phyloP scores from a whole-genome alignment of 2,888 invertebrate species.

The Poecilobothrus nobilitatus region DNA sequence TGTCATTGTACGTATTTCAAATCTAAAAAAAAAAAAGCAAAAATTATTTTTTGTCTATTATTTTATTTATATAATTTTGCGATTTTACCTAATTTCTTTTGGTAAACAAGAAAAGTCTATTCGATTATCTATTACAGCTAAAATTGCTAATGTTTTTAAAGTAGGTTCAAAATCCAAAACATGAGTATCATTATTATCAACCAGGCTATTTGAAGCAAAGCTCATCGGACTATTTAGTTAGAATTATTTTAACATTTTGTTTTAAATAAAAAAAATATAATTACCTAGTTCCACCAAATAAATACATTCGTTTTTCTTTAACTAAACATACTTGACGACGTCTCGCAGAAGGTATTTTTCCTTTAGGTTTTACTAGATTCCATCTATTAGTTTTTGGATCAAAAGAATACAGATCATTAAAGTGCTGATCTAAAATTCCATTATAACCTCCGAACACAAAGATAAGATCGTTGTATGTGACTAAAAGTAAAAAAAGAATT shows the following conservation, averaged over 20 bases:
- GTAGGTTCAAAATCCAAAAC: constrained; percentile 71
- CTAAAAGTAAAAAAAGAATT: constrained; percentile 46
- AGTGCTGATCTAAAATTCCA: constrained; percentile 65
- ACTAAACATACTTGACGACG: constrained; percentile 74
- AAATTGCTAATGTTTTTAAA: constrained; percentile 62
- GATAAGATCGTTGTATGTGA: constrained; percentile 65
- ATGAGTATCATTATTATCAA: constrained; percentile 76
- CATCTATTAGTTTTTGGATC: constrained; percentile 54
- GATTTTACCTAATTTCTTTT: constrained; percentile 51
- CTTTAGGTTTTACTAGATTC: constrained; percentile 52
- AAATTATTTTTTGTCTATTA: neutral
- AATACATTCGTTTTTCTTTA: constrained; percentile 61
- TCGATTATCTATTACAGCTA: constrained; percentile 56
- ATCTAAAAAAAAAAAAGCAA: constrained; percentile 44
- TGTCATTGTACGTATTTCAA: constrained; percentile 61
- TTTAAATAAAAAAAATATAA: constrained; percentile 10
- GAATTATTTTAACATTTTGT: neutral
- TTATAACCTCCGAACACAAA: constrained; percentile 90
- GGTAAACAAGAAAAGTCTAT: constrained; percentile 58
- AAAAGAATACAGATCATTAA: constrained; percentile 74
- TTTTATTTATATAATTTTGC: constrained; percentile 9
- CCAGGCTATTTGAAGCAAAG: constrained; percentile 36
- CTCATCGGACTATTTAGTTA: neutral
- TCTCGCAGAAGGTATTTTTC: constrained; percentile 55
- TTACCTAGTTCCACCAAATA: constrained; percentile 88